These are phyloP conservation scores for Callaeas wilsoni DNA, from an alignment of 2,113 vertebrate species.

Conservation along the genomic window DNA sequence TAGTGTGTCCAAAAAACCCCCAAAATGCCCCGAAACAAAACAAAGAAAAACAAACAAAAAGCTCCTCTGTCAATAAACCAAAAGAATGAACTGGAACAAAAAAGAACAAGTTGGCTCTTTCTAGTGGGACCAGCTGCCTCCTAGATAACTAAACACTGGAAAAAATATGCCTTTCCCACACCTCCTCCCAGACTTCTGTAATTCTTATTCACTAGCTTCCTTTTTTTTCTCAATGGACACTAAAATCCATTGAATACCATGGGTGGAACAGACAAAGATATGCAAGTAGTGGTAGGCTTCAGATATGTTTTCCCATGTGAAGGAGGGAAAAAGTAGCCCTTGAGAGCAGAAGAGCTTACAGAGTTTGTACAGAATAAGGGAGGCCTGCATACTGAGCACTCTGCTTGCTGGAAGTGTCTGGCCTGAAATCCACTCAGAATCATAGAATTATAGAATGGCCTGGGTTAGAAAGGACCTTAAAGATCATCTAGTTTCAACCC, in stretches of 20 bases:
- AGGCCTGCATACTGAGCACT: not conserved
- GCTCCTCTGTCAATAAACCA: not conserved
- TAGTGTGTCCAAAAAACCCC: not conserved
- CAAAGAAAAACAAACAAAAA: not conserved
- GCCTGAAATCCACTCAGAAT: not conserved
- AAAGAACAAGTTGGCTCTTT: not conserved
- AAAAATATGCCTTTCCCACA: not conserved
- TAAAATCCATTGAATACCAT: not conserved
- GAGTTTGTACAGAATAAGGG: not conserved
- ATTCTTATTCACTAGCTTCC: not conserved
- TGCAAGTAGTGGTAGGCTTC: not conserved
- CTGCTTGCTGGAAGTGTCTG: not conserved
- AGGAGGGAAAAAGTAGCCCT: not conserved
- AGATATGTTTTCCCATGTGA: not conserved
- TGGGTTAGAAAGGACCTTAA: not conserved
- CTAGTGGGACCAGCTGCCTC: not conserved
- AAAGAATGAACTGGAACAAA: not conserved
- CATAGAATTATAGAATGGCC: not conserved
- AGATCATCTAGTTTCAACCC: accelerated
- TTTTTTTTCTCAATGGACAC: not conserved
- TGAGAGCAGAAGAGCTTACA: not conserved
- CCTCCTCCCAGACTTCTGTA: not conserved
- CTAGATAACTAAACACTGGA: not conserved
- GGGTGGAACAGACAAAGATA: not conserved
- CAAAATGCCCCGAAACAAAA: not conserved